Evolutionary conservation across 2,888 invertebrate species (phyloP).

Genomic region (Operophtera brumata): DNA sequence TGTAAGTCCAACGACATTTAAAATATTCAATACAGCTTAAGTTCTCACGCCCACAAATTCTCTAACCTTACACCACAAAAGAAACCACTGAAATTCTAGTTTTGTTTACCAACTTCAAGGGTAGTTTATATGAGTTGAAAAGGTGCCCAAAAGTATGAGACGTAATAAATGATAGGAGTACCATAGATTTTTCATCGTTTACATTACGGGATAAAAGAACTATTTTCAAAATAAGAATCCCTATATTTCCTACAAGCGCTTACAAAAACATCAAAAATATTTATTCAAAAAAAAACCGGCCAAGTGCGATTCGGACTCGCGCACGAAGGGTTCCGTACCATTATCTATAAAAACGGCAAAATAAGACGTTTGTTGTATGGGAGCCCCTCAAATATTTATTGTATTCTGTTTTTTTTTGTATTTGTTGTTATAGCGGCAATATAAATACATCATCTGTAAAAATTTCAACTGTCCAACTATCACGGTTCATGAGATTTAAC

Average conservation of each 20-base stretch:
- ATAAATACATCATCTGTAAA: too few species aligned
- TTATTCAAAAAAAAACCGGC: too few species aligned
- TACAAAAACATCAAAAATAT: too few species aligned
- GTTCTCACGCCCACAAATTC: constrained; percentile 3
- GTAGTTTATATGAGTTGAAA: constrained; percentile 21
- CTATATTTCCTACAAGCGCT: background rate
- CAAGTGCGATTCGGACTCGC: too few species aligned
- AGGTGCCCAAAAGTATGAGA: background rate
- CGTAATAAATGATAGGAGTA: background rate
- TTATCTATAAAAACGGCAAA: too few species aligned
- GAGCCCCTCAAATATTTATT: too few species aligned
- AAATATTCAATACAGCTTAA: constrained; percentile 2
- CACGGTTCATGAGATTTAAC: too few species aligned
- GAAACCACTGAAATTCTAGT: constrained; percentile 14
- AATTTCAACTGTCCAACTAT: too few species aligned
- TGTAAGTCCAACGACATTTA: background rate
- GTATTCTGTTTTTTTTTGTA: too few species aligned
- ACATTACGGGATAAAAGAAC: background rate
- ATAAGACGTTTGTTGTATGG: too few species aligned
- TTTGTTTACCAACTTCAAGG: constrained; percentile 20
- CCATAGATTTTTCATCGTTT: background rate
- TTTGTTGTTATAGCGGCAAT: too few species aligned
- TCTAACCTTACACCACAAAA: constrained; percentile 21
- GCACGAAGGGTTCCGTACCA: too few species aligned
- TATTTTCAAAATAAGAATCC: background rate